Percentiles rank a stretch among this genome's conserved stretches.
Evolutionary conservation across 2,888 invertebrate genomes (phyloP).

Genomic region (Scaptomyza reducta): DNA sequence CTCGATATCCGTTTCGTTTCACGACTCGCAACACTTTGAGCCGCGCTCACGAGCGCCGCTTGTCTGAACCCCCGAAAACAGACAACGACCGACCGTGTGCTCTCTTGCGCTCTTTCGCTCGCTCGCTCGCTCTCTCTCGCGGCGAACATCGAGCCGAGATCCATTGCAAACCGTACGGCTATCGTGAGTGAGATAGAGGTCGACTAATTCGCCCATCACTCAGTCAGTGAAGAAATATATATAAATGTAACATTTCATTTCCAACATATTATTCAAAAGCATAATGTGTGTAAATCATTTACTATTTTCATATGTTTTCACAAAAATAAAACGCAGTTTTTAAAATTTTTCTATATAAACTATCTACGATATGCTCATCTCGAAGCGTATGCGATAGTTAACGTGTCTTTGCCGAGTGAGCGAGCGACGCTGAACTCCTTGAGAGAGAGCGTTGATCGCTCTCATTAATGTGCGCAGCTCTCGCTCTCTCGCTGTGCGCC

Average conservation of each 20-base stretch:
- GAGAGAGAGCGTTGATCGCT: slow-evolving; percentile 28
- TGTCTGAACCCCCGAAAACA: slow-evolving; percentile 55
- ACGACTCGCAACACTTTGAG: slow-evolving; percentile 82
- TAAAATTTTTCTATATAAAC: background rate
- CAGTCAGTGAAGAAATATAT: too few relatives aligned
- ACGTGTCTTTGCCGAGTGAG: slow-evolving; percentile 1
- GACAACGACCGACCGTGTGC: slow-evolving; percentile 24
- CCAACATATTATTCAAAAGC: background rate
- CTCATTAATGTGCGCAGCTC: slow-evolving; percentile 23
- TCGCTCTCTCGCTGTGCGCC: slow-evolving; percentile 36
- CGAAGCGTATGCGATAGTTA: slow-evolving; percentile 3
- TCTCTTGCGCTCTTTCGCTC: slow-evolving; percentile 16
- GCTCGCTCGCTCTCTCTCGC: slow-evolving; percentile 3
- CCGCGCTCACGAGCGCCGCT: slow-evolving; percentile 57
- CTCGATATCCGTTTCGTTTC: slow-evolving; percentile 76
- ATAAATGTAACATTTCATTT: too few relatives aligned
- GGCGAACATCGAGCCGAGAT: slow-evolving; percentile 41
- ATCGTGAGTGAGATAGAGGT: slow-evolving; percentile 12
- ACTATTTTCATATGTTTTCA: background rate
- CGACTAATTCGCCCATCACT: background rate
- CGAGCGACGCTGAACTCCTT: slow-evolving; percentile 1
- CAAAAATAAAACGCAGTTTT: background rate
- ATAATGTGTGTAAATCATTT: background rate
- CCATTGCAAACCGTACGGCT: slow-evolving; percentile 39
- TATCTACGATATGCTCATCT: background rate